Evolutionary conservation across 2,113 vertebrate genomes (phyloP).

Genomic region (Paralichthys olivaceus): DNA sequence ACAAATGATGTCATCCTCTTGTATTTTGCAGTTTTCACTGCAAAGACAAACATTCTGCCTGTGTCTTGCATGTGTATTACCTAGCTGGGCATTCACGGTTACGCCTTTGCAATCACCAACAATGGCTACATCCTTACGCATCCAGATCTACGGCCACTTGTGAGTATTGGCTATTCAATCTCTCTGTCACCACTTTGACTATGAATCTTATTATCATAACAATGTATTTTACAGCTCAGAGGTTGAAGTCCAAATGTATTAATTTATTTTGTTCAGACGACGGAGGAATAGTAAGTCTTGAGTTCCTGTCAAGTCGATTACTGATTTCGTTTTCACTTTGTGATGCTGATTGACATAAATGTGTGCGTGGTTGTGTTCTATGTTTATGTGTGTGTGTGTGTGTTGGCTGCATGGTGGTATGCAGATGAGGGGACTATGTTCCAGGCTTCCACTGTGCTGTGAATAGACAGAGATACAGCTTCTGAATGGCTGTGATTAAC

Average conservation of each 20-base stretch:
- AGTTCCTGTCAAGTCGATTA: slow-evolving; percentile 54
- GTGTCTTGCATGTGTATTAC: slow-evolving; percentile 65
- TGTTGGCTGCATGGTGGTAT: slow-evolving; percentile 60
- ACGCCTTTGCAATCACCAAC: slow-evolving; percentile 99
- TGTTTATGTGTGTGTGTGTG: slow-evolving; percentile 5
- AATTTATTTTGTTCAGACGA: slow-evolving; percentile 25
- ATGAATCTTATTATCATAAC: slow-evolving; percentile 39
- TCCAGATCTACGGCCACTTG: slow-evolving; percentile 95
- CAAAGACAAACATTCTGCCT: slow-evolving; percentile 62
- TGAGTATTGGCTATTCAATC: slow-evolving; percentile 78
- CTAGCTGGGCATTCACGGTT: slow-evolving; percentile 97
- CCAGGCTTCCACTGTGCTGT: slow-evolving; percentile 61
- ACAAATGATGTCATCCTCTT: slow-evolving; percentile 67
- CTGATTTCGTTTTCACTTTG: slow-evolving; percentile 26
- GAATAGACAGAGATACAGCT: slow-evolving; percentile 71
- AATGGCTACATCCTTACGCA: slow-evolving; percentile 99
- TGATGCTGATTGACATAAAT: slow-evolving; percentile 39
- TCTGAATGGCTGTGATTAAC: slow-evolving; percentile 79
- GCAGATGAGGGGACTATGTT: slow-evolving; percentile 69
- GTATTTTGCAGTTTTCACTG: slow-evolving; percentile 56
- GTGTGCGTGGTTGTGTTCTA: slow-evolving; percentile 17
- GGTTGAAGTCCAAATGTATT: slow-evolving; percentile 43
- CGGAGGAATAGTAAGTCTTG: slow-evolving; percentile 28
- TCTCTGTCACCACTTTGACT: slow-evolving; percentile 1
- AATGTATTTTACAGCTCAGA: slow-evolving; percentile 20